Conservation (phyloP, 1,140 invertebrate species). For the Arion vulgaris region DNA sequence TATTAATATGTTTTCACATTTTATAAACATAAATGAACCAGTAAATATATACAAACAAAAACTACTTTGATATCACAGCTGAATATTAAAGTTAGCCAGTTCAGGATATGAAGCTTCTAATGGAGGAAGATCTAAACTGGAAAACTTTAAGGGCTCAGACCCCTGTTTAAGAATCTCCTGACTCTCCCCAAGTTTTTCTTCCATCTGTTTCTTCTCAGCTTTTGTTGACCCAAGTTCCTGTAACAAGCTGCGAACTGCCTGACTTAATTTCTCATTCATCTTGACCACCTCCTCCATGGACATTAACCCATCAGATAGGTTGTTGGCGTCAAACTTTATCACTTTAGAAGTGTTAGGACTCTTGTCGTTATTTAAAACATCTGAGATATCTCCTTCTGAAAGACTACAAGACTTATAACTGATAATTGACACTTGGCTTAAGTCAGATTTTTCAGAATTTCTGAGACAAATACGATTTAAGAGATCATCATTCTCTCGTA, state of each 20-base stretch:
- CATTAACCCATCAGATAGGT: background rate
- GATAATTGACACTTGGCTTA: background rate
- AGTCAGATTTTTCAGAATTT: background rate
- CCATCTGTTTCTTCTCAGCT: conserved; percentile 33
- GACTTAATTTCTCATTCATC: conserved; percentile 20
- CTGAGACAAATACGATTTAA: background rate
- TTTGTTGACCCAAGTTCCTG: conserved; percentile 22
- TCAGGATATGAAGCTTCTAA: conserved; percentile 29
- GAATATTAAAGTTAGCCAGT: conserved; percentile 19
- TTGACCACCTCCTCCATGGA: conserved; percentile 9
- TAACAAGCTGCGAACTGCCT: conserved; percentile 17
- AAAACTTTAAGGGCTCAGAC: conserved; percentile 10
- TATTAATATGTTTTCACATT: too few species aligned
- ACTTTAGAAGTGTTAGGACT: background rate
- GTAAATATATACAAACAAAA: too few species aligned
- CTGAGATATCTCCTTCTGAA: background rate
- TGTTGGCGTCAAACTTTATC: background rate
- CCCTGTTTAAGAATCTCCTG: conserved; percentile 14
- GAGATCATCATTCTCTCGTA: conserved; percentile 32
- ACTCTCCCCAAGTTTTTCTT: conserved; percentile 27
- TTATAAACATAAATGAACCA: too few species aligned
- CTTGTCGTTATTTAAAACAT: background rate
- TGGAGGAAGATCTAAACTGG: conserved; percentile 14
- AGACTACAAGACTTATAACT: background rate
- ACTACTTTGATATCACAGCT: background rate